Conservation (phyloP, 2,113 vertebrate genomes). For the Bubo bubo region DNA sequence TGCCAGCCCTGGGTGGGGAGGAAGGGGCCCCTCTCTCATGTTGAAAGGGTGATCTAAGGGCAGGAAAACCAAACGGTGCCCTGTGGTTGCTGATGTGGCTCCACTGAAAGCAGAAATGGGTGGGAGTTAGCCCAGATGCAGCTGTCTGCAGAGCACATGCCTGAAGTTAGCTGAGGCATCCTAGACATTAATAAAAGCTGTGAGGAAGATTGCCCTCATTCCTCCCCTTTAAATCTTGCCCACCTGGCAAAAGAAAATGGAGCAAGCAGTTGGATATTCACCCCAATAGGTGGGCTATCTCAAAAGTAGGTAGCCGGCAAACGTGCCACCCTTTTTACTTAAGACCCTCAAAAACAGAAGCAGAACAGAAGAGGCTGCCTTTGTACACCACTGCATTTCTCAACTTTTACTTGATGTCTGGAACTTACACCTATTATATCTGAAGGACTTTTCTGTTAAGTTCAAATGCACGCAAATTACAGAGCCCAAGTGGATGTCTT, state of each 20-base stretch:
- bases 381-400: background rate
- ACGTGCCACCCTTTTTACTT: background rate
- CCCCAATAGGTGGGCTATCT: background rate
- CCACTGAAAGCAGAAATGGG: background rate
- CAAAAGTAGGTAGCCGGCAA: background rate
- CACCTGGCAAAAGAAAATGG: background rate
- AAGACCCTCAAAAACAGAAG: background rate
- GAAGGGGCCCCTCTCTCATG: background rate
- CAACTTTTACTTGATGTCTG: background rate
- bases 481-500: background rate
- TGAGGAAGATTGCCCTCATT: background rate
- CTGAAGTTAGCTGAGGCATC: background rate
- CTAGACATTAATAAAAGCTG: background rate
- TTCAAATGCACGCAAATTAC: background rate
- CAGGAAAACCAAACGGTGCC: background rate
- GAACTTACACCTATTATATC: background rate
- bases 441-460: background rate
- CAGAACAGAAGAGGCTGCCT: background rate
- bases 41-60: background rate
- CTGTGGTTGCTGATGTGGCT: background rate
- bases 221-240: background rate
- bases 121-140: background rate
- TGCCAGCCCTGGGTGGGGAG: background rate
- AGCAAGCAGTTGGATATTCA: background rate
- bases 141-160: accelerated